Base-by-base conservation (phyloP, 2,797 vertebrate genomes). In the Melopsittacus undulatus region DNA sequence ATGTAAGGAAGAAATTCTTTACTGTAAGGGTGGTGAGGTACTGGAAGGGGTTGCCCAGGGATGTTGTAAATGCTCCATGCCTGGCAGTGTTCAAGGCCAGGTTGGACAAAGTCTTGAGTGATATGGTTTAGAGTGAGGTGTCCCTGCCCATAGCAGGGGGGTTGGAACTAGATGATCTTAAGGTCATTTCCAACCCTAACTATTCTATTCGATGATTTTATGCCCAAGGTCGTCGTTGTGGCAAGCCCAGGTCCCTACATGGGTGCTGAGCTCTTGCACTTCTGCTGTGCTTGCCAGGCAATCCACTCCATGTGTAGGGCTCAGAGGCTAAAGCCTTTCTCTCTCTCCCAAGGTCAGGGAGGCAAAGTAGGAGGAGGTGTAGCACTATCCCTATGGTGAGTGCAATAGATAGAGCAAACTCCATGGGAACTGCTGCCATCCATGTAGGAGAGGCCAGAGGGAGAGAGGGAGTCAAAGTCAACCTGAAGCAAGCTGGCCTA, bases 381-480 rank as follows among this genome's bases (percentile, higher is more conserved):
- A 32, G 46, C 59, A n/a, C 64, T 61, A 8, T 23, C 49, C 74
- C 32, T 45, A 23, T 27, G 34, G 18, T 1, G 36, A 59, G 43
- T 12, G n/a, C 48, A 51, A 49, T 72, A 80, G 48, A 67, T 48
- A 63, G 40, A 80, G n/a, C 15, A 54, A 15, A 66, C 2, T 64
- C 40, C 38, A 6, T 16, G 36, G 66, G 74, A 93, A 29, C 19
- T 88, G 45, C 54, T 86, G 29, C 57, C 1, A 26, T 46, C 27
- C 57, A 48, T 0, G 1, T 22, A 66, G 76, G 40, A 81, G n/a
- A 89, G 51, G 48, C 46, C 4, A 2, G 23, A 42, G 80, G 30
- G n/a, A 88, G 36, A 15, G 3, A 0, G 0, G 51, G 59, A 1
- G 1, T 63, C 54, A 7, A 15, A 49, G 57, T 8, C 1, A 3